Evolutionary conservation across 2,888 invertebrate species (phyloP), one percentile per base, ranked within the genome.

Genomic region (Darwinula stevensoni): DNA sequence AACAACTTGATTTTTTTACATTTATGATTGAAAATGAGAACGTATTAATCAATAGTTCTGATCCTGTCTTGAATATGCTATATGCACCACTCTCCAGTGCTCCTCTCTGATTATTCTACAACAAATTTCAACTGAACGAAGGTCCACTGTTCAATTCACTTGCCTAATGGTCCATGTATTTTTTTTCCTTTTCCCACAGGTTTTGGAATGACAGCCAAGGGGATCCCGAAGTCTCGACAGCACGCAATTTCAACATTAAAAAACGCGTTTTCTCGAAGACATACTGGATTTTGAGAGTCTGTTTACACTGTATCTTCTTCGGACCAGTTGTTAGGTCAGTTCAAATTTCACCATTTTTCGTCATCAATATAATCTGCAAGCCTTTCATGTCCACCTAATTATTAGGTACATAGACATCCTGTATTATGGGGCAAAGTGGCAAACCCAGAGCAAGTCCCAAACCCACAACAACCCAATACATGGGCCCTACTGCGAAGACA

Each of bases 371-470:
- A n/a, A 14, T 17, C 14, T 34, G 17, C 9, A 32, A n/a, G 18
- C 22, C 12, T 35, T 35, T 22, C n/a, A 14, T 27, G 4, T n/a
- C 12, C 27, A 17, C 27, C 17, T 14, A 11, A 12, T 17, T 31
- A 27, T 6, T 36, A 43, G 43, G 36, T 43, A 43, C 33, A 18
- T 41, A 3, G 40, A 43, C 29, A 31, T 42, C 29, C 14, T 43
- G 5, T 36, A 35, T 14, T 43, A 40, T 31, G 43, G 36, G 11
- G 31, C 32, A 22, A 34, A 34, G 35, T 16, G 26, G 15, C 27
- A 27, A 9, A 36, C 22, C 22, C 6, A 22, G n/a, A 22, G 22
- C 22, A 22, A n/a, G 22, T 9, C 6, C 6, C 22, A 33, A 35
- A 12, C 16, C 6, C n/a, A n/a, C n/a, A 22, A n/a, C 22, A 22